phyloP scores from a whole-genome alignment of 2,888 invertebrate species.

The Clunio marinus region DNA sequence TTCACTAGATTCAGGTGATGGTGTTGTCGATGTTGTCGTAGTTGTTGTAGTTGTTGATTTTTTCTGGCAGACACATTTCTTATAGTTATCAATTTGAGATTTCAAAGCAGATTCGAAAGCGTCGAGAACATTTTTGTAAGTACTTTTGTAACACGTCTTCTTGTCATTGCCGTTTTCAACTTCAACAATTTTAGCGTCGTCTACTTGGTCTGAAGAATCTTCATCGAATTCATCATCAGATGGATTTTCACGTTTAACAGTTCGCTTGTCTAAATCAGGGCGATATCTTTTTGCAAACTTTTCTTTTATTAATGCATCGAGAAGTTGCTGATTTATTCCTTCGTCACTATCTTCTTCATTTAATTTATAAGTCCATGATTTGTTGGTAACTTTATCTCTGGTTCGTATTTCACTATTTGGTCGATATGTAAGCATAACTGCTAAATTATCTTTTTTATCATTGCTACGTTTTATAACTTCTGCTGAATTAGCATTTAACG shows the following conservation, averaged over 20 bases:
- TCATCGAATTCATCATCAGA: neutral
- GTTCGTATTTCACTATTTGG: conserved; percentile 30
- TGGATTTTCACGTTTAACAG: conserved; percentile 4
- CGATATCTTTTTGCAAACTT: neutral
- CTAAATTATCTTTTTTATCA: conserved; percentile 1
- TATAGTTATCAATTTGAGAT: conserved; percentile 29
- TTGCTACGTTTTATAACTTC: neutral
- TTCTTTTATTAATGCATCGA: conserved; percentile 15
- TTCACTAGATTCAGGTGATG: neutral
- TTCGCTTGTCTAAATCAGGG: neutral
- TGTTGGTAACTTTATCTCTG: neutral
- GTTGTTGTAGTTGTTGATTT: conserved; percentile 19
- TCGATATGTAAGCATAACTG: conserved; percentile 27
- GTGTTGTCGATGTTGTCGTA: conserved; percentile 19
- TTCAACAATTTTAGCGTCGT: conserved; percentile 19
- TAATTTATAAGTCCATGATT: conserved; percentile 25
- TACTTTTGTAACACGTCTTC: conserved; percentile 24
- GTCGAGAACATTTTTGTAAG: conserved; percentile 23
- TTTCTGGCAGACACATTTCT: conserved; percentile 32
- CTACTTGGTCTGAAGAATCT: conserved; percentile 18
- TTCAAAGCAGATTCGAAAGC: conserved; percentile 32
- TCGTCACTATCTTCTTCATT: neutral
- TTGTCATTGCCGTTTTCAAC: conserved; percentile 4
- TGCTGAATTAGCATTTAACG: neutral
- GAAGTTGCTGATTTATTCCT: neutral